phyloP scores from a whole-genome alignment of 1,140 invertebrate species.

The Neelides sp. region DNA sequence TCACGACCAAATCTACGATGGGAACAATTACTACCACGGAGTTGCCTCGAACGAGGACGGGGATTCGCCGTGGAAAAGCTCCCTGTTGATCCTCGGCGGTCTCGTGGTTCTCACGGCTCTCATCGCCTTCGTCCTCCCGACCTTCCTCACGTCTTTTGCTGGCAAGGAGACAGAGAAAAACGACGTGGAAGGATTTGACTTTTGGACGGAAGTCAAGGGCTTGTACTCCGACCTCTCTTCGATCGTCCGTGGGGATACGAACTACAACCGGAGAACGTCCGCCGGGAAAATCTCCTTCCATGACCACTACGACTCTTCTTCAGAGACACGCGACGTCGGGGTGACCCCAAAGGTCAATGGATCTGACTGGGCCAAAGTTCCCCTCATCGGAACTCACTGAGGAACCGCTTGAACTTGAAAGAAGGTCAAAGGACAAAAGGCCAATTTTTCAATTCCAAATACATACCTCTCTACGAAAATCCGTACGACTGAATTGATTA shows the following conservation, averaged over 20 bases:
- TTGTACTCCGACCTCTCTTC: slow-evolving; percentile 24
- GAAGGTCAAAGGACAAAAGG: no score
- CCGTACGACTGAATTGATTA: no score
- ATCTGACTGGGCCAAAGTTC: no score
- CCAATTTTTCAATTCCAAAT: no score
- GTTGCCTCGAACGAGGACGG: background rate
- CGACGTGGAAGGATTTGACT: slow-evolving; percentile 7
- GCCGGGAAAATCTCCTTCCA: no score
- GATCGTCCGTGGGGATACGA: slow-evolving; percentile 25
- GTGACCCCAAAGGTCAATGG: no score
- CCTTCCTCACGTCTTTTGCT: slow-evolving; percentile 4
- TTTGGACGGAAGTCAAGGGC: slow-evolving; percentile 30
- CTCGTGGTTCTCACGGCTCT: slow-evolving; percentile 24
- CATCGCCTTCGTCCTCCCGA: slow-evolving; percentile 23
- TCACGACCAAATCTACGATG: background rate
- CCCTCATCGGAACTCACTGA: no score
- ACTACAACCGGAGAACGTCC: no score
- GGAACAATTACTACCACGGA: background rate
- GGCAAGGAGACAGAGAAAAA: slow-evolving; percentile 7
- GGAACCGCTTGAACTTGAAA: no score
- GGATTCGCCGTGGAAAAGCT: slow-evolving; percentile 16
- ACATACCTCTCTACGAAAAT: no score
- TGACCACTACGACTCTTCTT: no score
- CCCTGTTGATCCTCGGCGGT: slow-evolving; percentile 25
- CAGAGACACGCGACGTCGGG: no score